Base-by-base conservation (phyloP, 2,888 invertebrate genomes). In the Dicycla oo region DNA sequence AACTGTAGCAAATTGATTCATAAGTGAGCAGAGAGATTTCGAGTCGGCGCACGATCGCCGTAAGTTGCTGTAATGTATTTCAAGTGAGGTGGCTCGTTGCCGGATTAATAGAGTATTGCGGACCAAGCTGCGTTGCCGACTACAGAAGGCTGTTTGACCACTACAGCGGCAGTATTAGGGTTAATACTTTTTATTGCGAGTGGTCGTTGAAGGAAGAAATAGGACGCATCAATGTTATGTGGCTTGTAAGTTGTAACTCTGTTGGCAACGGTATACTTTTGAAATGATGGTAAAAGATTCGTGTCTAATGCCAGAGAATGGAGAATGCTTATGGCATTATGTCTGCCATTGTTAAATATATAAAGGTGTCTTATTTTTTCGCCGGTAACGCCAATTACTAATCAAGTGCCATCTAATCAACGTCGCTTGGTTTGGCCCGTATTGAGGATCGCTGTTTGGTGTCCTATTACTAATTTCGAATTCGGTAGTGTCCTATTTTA, bases 51-150 rank as follows among this genome's bases (percentile, higher is more conserved):
- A 88, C 91, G 91, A 81, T 72, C 80, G 75, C 83, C 70, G 80
- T 83, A 86, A 88, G 83, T 86, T 81, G 84, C 84, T 87, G 90
- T 89, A 90, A 91, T 91, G 91, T 91, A 88, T 91, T 89, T 89
- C 87, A 90, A 90, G 88, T 88, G 87, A 86, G 85, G 82, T 84
- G 77, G 82, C 78, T 83, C 85, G 86, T 87, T 86, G 80, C 71
- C 87, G 85, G 87, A 89, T 87, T 90, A 90, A 89, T 89, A 86
- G 80, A 82, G 85, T 87, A 86, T 78, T 83, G 86, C 86, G 65
- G 73, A 75, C 81, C 85, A 81, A 86, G 80, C 81, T 80, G 71
- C 65, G 64, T 77, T 78, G 74, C 80, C 63, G 81, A 54, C 72
- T 85, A 34, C 63, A 45, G 81, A 73, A 66, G 74, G 40, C 81